These are phyloP conservation scores for Diplolepis rosae DNA, from an alignment of 2,888 invertebrate species.

Conservation along the genomic window DNA sequence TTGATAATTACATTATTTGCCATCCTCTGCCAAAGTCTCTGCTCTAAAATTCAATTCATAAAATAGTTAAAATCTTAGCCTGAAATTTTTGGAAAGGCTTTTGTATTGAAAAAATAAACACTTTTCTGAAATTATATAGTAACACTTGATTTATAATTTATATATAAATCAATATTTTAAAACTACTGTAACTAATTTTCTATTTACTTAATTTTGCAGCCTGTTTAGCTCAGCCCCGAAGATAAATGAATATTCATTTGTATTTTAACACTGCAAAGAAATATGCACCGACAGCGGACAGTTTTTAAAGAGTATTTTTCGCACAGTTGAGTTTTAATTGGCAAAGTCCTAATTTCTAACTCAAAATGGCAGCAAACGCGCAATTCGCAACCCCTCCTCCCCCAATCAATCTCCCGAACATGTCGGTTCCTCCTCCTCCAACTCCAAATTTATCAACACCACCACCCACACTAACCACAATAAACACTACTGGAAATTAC, in stretches of 20 bases:
- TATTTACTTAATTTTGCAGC: not conserved
- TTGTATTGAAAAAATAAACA: too few species aligned
- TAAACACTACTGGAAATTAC: conserved; percentile 66
- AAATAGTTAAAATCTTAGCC: too few species aligned
- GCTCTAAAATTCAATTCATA: too few species aligned
- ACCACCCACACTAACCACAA: conserved; percentile 70
- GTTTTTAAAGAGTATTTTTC: not conserved
- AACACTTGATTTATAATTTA: too few species aligned
- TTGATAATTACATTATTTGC: too few species aligned
- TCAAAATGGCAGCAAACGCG: conserved; percentile 64
- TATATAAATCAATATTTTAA: too few species aligned
- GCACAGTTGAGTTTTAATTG: not conserved
- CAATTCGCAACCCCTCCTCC: conserved; percentile 68
- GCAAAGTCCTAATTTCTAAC: not conserved
- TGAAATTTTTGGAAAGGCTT: too few species aligned
- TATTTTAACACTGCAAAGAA: not conserved
- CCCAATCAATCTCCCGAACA: conserved; percentile 72
- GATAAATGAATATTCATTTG: not conserved
- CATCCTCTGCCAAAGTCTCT: too few species aligned
- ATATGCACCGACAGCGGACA: not conserved
- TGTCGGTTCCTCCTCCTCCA: conserved; percentile 72
- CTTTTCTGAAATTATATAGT: too few species aligned
- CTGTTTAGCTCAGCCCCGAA: not conserved
- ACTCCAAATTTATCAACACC: conserved; percentile 71
- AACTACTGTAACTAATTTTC: not conserved